Conservation (phyloP, 2,113 vertebrate species). For the Chionis minor region DNA sequence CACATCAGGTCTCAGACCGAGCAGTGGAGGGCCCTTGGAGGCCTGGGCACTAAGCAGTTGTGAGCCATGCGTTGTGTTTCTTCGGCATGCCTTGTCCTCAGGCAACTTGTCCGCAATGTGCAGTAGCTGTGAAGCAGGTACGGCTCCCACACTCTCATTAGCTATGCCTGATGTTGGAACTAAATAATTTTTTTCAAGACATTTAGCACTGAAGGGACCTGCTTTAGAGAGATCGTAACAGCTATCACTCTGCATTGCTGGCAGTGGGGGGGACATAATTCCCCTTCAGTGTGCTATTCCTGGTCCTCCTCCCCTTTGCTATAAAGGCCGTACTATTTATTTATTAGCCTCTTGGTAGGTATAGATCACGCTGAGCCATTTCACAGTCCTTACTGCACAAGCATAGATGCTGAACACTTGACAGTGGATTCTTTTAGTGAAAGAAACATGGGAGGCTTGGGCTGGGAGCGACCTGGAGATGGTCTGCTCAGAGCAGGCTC, state of each 20-base stretch:
- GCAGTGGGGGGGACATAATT: not conserved
- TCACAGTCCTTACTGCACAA: not conserved
- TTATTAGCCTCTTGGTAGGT: not conserved
- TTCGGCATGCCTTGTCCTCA: fast-evolving
- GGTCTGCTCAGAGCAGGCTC: not conserved
- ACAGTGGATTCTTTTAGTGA: not conserved
- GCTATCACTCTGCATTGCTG: not conserved
- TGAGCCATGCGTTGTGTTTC: not conserved
- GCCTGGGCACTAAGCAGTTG: not conserved
- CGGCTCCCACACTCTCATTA: not conserved
- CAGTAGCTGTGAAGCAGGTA: not conserved
- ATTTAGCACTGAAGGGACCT: not conserved
- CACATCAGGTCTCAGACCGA: not conserved
- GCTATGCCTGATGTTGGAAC: not conserved
- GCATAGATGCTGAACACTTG: not conserved
- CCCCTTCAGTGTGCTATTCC: not conserved
- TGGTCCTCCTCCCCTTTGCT: not conserved
- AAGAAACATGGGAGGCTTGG: not conserved
- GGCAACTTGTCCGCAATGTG: fast-evolving
- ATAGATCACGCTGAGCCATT: not conserved
- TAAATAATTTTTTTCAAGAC: not conserved
- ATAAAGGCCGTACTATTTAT: not conserved
- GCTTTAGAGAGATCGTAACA: not conserved
- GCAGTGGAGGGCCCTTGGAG: not conserved
- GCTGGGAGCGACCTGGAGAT: not conserved